Conservation (phyloP, 2,888 invertebrate genomes). For the Lithophane socia region DNA sequence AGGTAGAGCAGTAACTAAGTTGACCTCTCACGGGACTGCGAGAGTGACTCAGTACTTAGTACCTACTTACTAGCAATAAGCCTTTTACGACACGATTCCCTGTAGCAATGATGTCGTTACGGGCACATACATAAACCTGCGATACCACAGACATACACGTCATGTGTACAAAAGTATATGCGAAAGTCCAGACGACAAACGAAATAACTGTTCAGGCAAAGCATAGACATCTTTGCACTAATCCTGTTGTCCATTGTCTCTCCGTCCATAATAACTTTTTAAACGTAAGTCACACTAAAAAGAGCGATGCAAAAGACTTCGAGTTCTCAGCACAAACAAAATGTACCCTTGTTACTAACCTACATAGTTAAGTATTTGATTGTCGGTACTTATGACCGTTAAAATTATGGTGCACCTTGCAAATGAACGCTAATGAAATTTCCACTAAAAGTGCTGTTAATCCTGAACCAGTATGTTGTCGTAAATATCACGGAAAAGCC, state of each 20-base stretch:
- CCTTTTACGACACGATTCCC: slow-evolving; percentile 65
- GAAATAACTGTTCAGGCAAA: neutral
- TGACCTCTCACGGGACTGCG: slow-evolving; percentile 46
- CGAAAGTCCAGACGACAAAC: neutral
- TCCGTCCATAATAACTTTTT: neutral
- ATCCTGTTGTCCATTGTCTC: neutral
- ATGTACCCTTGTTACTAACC: neutral
- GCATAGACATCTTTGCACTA: neutral
- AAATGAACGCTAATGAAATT: slow-evolving; percentile 48
- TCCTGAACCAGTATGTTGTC: slow-evolving; percentile 3
- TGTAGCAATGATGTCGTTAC: slow-evolving; percentile 46
- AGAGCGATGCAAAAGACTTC: neutral
- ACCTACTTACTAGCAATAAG: slow-evolving; percentile 36
- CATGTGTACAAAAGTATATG: neutral
- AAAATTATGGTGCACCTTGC: slow-evolving; percentile 35
- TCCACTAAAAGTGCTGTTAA: slow-evolving; percentile 57
- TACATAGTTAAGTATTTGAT: neutral
- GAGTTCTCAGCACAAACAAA: neutral
- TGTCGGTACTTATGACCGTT: neutral
- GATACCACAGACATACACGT: neutral
- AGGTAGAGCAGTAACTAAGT: slow-evolving; percentile 45
- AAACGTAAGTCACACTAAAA: neutral
- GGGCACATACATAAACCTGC: slow-evolving; percentile 19
- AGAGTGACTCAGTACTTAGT: slow-evolving; percentile 29
- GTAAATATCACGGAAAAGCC: slow-evolving; percentile 22